Evolutionary conservation across 2,113 vertebrate species (phyloP), one percentile per base, ranked within the genome.

Genomic region (Daubentonia madagascariensis): DNA sequence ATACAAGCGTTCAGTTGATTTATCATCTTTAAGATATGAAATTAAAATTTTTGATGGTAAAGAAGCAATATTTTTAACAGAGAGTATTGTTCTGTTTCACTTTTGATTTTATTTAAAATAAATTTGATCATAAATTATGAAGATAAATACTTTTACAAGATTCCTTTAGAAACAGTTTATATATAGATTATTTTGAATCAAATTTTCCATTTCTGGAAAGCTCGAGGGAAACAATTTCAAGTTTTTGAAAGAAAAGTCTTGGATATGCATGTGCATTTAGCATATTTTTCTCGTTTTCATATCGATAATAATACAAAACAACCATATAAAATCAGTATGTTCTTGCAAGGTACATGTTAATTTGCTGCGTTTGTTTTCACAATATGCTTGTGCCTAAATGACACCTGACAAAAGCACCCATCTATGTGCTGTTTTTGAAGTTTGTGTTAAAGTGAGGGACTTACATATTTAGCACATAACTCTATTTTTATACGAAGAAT

Each of bases 91-190:
- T 57, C 25, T 72, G 8, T 76, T 97, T 97, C 13, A 54, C 28
- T 94, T 95, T 85, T 86, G 30, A 35, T 94, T 78, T 96, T 91
- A 37, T 61, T 18, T 86, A 78, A 92, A 95, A 91, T 83, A 85
- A 93, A 85, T 50, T 85, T 83, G 76, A 40, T 17, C 2, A 8
- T 79, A 85, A 94, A 63, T 68, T 72, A 28, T 85, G 4, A 78
- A 92, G 25, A 45, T 84, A 75, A 85, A 57, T 88, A 12, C 23
- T 52, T 91, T n/a, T n/a, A n/a, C n/a, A n/a, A n/a, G n/a, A n/a
- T n/a, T n/a, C n/a, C n/a, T n/a, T n/a, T n/a, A n/a, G n/a, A n/a
- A n/a, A n/a, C n/a, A n/a, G n/a, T n/a, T n/a, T n/a, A n/a, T n/a
- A n/a, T n/a, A n/a, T n/a, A n/a, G n/a, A n/a, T n/a, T n/a, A n/a